Percentiles rank a stretch among this genome's conserved stretches.
Conservation (phyloP, 2,888 invertebrate genomes). For the Amphimallon solstitiale region DNA sequence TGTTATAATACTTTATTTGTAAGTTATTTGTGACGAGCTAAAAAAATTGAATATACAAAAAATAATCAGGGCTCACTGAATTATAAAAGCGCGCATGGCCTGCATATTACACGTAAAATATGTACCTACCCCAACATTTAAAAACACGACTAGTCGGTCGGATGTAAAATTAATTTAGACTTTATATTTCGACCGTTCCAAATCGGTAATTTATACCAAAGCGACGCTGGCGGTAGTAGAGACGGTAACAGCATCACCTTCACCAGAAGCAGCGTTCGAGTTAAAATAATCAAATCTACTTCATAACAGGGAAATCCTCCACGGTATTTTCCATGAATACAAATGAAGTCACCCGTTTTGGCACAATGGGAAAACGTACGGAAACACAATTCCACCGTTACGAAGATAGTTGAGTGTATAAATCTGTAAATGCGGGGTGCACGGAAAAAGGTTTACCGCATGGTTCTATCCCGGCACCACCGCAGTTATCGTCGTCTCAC, state of each 20-base stretch:
- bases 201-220: background rate
- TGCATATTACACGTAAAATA: background rate
- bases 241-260: too few species aligned
- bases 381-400: background rate
- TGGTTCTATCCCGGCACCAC: background rate
- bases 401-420: background rate
- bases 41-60: too few species aligned
- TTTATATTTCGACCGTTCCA: background rate
- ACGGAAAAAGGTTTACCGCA: background rate
- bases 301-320: background rate
- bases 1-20: too few species aligned
- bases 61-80: too few species aligned
- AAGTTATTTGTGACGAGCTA: too few species aligned
- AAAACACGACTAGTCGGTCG: too few species aligned
- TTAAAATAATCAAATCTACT: conserved; percentile 6
- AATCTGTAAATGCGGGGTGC: background rate
- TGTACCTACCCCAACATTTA: background rate
- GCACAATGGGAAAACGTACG: background rate
- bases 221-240: background rate
- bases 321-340: conserved; percentile 4
- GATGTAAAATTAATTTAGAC: too few species aligned
- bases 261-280: background rate
- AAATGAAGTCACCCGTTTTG: background rate
- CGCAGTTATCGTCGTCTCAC: background rate
- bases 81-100: too few species aligned